Evolutionary conservation across 2,113 vertebrate genomes (phyloP), one percentile per base, ranked within the genome.

Genomic region (Catagonus wagneri): DNA sequence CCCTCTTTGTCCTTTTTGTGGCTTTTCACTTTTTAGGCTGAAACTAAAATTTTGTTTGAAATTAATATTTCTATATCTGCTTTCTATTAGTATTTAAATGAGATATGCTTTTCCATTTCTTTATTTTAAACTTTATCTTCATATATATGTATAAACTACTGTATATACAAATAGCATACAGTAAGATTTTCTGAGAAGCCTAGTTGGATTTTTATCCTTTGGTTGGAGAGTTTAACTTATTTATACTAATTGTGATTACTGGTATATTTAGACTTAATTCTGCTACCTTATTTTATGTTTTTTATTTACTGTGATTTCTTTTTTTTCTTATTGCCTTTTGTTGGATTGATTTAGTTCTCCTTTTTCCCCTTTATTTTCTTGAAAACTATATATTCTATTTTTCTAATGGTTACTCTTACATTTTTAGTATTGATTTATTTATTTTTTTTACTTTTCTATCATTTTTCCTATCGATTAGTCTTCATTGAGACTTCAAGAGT

Each of bases 161-260:
- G 44, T 44, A 61, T 81, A 80, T 19, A 1, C 78, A 88, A 89
- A 92, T 0, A 81, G 34, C 61, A 60, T 75, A 69, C 15, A 11
- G n/a, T 23, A 90, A 87, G 16, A 54, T 94, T 95, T 44, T 44
- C 44, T 58, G 25, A 72, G 88, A 74, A 93, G 34, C 19, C 39
- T 32, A 85, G 2, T 10, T 75, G 54, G 25, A 12, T 75, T 54
- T 93, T 34, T 68, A 44, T 74, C 29, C 32, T 95, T 90, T 92
- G 85, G 58, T 23, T 86, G 54, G n/a, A 86, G 32, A 89, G 89
- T 89, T 95, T 95, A 89, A 71, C 54, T 23, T 44, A 68, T 75
- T 92, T 56, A 94, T 17, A 74, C 36, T 94, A 79, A 75, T 83
- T 96, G 78, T 75, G 65, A 83, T 80, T 74, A 69, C 44, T 88